Conservation (phyloP, 2,113 vertebrate genomes). For the Platycercus adscitus region DNA sequence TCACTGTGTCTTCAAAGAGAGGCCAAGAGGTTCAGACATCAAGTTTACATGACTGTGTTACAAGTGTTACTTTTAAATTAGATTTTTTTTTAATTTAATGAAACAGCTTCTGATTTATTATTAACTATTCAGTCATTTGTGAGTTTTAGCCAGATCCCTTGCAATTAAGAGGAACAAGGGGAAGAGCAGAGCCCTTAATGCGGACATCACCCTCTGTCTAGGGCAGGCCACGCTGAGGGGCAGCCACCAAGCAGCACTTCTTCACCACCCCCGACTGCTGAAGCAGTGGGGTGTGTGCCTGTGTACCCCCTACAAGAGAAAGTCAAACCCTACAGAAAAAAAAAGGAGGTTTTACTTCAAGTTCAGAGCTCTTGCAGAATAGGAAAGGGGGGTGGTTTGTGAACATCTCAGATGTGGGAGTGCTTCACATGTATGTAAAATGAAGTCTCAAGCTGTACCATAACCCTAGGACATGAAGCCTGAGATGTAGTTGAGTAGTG, state of each 20-base stretch:
- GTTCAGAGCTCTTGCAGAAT: not conserved
- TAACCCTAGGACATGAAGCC: not conserved
- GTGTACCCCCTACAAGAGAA: not conserved
- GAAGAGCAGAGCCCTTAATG: not conserved
- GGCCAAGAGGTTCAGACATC: not conserved
- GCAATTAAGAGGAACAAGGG: not conserved
- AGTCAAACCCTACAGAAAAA: not conserved
- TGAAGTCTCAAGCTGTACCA: not conserved
- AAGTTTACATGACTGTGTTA: not conserved
- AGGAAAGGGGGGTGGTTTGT: not conserved
- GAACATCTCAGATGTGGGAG: not conserved
- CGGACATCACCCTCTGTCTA: accelerated
- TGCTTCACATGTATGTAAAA: accelerated
- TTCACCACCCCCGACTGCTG: accelerated
- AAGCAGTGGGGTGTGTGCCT: accelerated
- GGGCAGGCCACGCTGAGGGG: not conserved
- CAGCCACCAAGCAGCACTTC: not conserved
- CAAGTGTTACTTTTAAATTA: not conserved
- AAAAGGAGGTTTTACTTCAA: not conserved
- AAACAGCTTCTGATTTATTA: not conserved
- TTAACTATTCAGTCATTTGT: not conserved
- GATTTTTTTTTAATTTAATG: not conserved
- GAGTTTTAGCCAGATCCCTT: not conserved
- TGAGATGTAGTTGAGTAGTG: not conserved
- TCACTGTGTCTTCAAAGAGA: not conserved